Evolutionary conservation across 2,888 invertebrate genomes (phyloP).

Genomic region (Ectemnius cavifrons): DNA sequence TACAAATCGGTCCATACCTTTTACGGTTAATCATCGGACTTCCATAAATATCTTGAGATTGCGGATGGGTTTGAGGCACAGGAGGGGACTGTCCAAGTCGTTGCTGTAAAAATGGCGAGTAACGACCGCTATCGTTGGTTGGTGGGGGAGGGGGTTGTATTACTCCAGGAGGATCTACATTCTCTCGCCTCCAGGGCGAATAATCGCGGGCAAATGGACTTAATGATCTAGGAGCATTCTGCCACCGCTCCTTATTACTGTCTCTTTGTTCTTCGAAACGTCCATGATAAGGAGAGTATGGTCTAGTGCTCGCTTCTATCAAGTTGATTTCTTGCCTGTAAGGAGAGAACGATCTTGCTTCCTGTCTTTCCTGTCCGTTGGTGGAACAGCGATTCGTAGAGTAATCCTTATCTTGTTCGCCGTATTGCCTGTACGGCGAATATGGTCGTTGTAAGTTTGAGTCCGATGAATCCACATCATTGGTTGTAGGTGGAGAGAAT

Average conservation of each 20-base stretch:
- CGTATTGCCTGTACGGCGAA: slow-evolving; percentile 68
- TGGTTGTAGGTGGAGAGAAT: slow-evolving; percentile 68
- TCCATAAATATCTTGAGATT: slow-evolving; percentile 72
- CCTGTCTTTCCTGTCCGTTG: slow-evolving; percentile 57
- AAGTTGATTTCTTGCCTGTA: slow-evolving; percentile 64
- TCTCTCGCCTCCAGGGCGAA: slow-evolving; percentile 76
- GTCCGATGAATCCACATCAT: slow-evolving; percentile 59
- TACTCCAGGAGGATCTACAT: slow-evolving; percentile 76
- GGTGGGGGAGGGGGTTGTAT: slow-evolving; percentile 56
- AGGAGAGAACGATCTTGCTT: slow-evolving; percentile 60
- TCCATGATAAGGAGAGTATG: slow-evolving; percentile 70
- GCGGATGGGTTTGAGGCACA: slow-evolving; percentile 70
- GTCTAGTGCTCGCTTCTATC: slow-evolving; percentile 57
- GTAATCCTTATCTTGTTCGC: slow-evolving; percentile 58
- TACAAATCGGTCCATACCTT: slow-evolving; percentile 60
- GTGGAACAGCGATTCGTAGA: slow-evolving; percentile 56
- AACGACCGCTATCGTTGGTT: slow-evolving; percentile 67
- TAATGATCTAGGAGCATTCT: slow-evolving; percentile 68
- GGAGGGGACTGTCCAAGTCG: slow-evolving; percentile 68
- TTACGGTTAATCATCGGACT: slow-evolving; percentile 76
- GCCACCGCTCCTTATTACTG: slow-evolving; percentile 69
- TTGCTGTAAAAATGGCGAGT: slow-evolving; percentile 71
- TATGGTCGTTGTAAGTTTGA: slow-evolving; percentile 68
- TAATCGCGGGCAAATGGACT: slow-evolving; percentile 76
- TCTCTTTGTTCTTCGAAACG: slow-evolving; percentile 65